Evolutionary conservation across 1,140 invertebrate genomes (phyloP).

Genomic region (Triops cancriformis): DNA sequence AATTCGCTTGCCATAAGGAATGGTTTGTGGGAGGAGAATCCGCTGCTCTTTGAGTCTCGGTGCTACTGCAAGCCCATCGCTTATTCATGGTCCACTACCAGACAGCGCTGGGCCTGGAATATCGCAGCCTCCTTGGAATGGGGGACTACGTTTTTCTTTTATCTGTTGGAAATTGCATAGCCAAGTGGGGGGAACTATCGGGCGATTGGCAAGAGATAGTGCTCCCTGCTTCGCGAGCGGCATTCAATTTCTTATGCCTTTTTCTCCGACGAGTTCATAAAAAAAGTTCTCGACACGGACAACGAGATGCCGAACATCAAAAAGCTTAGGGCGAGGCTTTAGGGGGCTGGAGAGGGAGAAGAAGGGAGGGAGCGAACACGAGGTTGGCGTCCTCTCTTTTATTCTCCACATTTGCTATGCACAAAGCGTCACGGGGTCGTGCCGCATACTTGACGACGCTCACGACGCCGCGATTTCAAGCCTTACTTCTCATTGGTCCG

Average conservation of each 20-base stretch:
- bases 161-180: not conserved
- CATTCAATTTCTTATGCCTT: not conserved
- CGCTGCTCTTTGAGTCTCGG: not conserved
- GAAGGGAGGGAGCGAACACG: not conserved
- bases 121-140: not conserved
- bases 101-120: not conserved
- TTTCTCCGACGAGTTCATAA: not conserved
- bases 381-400: not conserved
- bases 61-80: not conserved
- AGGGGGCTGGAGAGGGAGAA: too few species aligned
- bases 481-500: slow-evolving; percentile 1
- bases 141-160: not conserved
- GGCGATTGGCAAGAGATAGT: not conserved
- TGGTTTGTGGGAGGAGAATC: not conserved
- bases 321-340: not conserved
- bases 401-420: not conserved
- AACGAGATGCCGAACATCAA: not conserved
- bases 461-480: not conserved
- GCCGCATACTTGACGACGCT: slow-evolving; percentile 3
- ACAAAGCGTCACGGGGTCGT: slow-evolving; percentile 8
- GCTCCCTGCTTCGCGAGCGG: not conserved
- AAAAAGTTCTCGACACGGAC: slow-evolving; percentile 5
- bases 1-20: not conserved
- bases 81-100: not conserved
- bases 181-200: not conserved